Evolutionary conservation across 2,797 vertebrate genomes (phyloP), one percentile per base, ranked within the genome.

Genomic region (Manis pentadactyla): DNA sequence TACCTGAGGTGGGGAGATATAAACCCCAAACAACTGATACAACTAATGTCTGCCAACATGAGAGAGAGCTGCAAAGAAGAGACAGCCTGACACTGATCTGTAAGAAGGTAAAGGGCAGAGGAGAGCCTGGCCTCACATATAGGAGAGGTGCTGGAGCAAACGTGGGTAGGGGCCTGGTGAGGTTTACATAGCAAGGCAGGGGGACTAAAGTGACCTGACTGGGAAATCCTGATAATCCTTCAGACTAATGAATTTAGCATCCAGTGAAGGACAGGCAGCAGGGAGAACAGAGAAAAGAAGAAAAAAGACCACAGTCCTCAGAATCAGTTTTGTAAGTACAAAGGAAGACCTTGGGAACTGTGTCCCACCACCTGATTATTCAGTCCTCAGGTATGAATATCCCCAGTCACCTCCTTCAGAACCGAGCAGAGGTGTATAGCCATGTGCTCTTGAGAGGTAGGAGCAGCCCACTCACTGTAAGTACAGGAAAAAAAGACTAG

Each of bases 31-130:
- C 19, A 19, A 49, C 17, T 2, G 12, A 53, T 66, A 59, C 14
- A 42, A 31, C 73, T 83, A 18, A 91, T 68, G 61, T 31, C 19
- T 75, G 51, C 73, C 64, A 90, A 61, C 4, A 31, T 46, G 18
- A 88, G 46, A 66, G 69, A 77, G 86, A 19, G 34, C 51, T 95
- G 73, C 73, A 55, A 34, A 68, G 49, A 31, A 31, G 19, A 90
- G 42, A 31, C 0, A 86, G 49, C 12, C 68, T 74, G 46, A 75
- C n/a, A 9, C 2, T 4, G 18, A 25, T 14, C 42, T 34, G 31
- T 29, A 59, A 23, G 4, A 81, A 93, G 21, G 37, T 39, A 61
- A 74, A 73, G 29, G 39, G 57, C 59, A 89, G 27, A 39, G 4
- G 82, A 53, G 63, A 53, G 39, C 4, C 49, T 42, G 18, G 17